Base-by-base conservation (phyloP, 2,113 vertebrate species). In the Chaetodon trifascialis region DNA sequence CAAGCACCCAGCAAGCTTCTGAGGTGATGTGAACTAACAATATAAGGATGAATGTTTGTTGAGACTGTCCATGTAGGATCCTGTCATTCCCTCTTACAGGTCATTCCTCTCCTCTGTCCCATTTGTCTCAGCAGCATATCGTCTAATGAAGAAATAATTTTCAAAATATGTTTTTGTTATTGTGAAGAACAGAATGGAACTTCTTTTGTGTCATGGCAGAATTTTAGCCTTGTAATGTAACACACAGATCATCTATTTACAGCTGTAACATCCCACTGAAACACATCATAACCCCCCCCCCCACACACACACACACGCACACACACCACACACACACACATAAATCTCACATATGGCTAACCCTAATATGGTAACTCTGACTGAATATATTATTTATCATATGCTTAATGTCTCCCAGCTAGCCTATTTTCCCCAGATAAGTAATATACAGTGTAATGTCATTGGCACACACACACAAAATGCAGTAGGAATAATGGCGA, bases 371-470 rank as follows among this genome's bases (percentile, higher is more conserved):
- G 69, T 91, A 79, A 86, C 75, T 86, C 91, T 80, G 86, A 73
- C 87, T 91, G 84, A 94, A 91, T 90, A 79, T 69, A 91, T 95
- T 94, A 95, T 95, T 94, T 93, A 93, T 93, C 79, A 89, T 84
- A 69, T 89, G 85, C 83, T 89, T 92, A 93, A 94, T 91, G 85
- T 94, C 83, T 93, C 85, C 86, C 85, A 85, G 91, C 93, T 86
- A 93, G 85, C 89, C 83, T 89, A 88, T 92, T 95, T 91, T 90
- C 88, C 86, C 76, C 85, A 73, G 79, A 94, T 93, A 93, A 92
- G 91, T 93, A 94, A 94, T 93, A 92, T 89, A 90, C 88, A 89
- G 80, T 81, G 75, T 94, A 87, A 93, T 93, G 91, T 87, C 88
- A 85, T 69, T 81, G 90, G 85, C 74, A 84, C 79, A 59, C 77